Conservation (phyloP, 64 coral and sea anemone genomes). For the Hydrozoanthus tunicans region DNA sequence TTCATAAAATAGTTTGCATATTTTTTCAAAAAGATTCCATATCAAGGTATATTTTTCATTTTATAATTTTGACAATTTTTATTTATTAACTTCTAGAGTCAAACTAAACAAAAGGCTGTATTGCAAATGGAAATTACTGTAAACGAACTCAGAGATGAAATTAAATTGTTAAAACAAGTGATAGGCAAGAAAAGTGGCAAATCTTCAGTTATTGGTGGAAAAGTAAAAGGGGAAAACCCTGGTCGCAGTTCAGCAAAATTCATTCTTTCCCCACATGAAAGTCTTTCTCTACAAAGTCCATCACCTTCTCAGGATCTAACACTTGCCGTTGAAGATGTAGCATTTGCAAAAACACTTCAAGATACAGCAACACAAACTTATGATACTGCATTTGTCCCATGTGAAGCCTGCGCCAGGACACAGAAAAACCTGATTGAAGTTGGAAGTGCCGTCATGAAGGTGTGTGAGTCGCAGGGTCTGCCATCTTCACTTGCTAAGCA, state of each 20-base stretch:
- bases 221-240: slow-evolving; percentile 56
- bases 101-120: slow-evolving; percentile 74
- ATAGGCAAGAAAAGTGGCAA: slow-evolving; percentile 75
- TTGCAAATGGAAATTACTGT: slow-evolving; percentile 89
- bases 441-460: slow-evolving; percentile 95
- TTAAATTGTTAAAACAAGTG: slow-evolving; percentile 87
- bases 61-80: background rate
- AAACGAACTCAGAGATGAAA: slow-evolving; percentile 87
- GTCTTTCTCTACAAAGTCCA: slow-evolving; percentile 66
- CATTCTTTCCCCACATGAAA: slow-evolving; percentile 79
- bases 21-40: background rate
- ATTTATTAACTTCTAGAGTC: slow-evolving; percentile 58
- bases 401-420: slow-evolving; percentile 95
- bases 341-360: slow-evolving; percentile 66
- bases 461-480: slow-evolving; percentile 96
- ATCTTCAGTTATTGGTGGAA: slow-evolving; percentile 62
- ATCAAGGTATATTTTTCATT: background rate
- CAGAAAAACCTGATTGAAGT: slow-evolving; percentile 94
- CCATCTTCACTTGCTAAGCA: slow-evolving; percentile 99
- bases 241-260: slow-evolving; percentile 84
- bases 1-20: too few relatives aligned
- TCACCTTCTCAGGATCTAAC: slow-evolving; percentile 71
- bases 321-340: slow-evolving; percentile 82
- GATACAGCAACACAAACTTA: slow-evolving; percentile 95
- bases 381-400: slow-evolving; percentile 98